Evolutionary conservation across 2,888 invertebrate genomes (phyloP).

Genomic region (Amphipyra berbera): DNA sequence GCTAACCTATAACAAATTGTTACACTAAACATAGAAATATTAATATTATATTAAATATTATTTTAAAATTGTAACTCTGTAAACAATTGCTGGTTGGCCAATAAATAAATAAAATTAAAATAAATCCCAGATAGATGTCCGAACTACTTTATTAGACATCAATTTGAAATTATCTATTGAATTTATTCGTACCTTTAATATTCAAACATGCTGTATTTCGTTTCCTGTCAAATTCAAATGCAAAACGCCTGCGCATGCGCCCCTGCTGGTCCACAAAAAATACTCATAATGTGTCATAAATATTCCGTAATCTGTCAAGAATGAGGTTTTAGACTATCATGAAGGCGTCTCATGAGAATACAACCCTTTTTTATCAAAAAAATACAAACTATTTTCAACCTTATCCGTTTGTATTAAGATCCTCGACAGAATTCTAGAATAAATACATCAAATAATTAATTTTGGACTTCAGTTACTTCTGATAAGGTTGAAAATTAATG

Average conservation of each 20-base stretch:
- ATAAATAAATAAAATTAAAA: too few relatives aligned
- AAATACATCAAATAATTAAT: neutral
- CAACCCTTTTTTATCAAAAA: slow-evolving; percentile 31
- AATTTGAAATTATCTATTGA: too few relatives aligned
- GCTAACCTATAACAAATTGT: too few relatives aligned
- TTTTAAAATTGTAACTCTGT: too few relatives aligned
- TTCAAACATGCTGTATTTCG: slow-evolving; percentile 64
- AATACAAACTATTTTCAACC: slow-evolving; percentile 32
- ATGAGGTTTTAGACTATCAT: slow-evolving; percentile 71
- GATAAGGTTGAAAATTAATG: neutral
- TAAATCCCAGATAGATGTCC: too few relatives aligned
- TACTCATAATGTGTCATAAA: slow-evolving; percentile 78
- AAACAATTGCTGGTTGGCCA: too few relatives aligned
- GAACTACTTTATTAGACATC: too few relatives aligned
- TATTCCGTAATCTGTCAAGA: slow-evolving; percentile 80
- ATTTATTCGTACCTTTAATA: too few relatives aligned
- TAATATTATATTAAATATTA: too few relatives aligned
- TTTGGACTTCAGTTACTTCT: neutral
- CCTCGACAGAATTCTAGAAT: neutral
- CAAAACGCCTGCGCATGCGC: slow-evolving; percentile 58
- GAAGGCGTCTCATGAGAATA: slow-evolving; percentile 67
- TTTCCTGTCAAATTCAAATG: slow-evolving; percentile 66
- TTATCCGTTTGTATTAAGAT: slow-evolving; percentile 9
- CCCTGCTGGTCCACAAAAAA: slow-evolving; percentile 69
- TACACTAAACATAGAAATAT: too few relatives aligned